A percentile compares a stretch with the other conserved stretches of the same genome.
phyloP scores from a whole-genome alignment of 2,888 invertebrate genomes.

The Isoperla grammatica region DNA sequence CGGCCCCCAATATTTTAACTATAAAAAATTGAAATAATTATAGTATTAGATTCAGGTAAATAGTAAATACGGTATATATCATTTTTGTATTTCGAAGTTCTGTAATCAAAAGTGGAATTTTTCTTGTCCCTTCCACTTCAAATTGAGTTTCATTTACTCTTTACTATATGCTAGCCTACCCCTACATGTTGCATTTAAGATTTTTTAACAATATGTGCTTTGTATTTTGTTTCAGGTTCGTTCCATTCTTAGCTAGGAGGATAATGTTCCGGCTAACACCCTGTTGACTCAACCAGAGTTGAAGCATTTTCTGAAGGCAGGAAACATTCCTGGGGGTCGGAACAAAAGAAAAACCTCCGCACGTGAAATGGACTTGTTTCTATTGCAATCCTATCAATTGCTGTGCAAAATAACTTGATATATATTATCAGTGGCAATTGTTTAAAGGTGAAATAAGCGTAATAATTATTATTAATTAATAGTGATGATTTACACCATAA shows the following conservation, averaged over 20 bases:
- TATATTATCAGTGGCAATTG: conserved; percentile 30
- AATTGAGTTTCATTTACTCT: too few species aligned
- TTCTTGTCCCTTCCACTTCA: too few species aligned
- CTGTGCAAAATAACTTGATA: conserved; percentile 29
- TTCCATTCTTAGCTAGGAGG: conserved; percentile 31
- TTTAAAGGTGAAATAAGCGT: conserved; percentile 31
- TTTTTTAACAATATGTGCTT: too few species aligned
- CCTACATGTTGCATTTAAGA: too few species aligned
- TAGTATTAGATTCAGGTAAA: too few species aligned
- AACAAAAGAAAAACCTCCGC: conserved; percentile 23
- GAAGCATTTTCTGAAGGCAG: conserved; percentile 21
- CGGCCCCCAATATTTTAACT: too few species aligned
- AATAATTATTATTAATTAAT: conserved; percentile 25
- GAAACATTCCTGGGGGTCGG: conserved; percentile 31
- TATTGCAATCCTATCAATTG: conserved; percentile 27
- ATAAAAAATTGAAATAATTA: too few species aligned
- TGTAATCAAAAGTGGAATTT: too few species aligned
- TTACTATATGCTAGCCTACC: too few species aligned
- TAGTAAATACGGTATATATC: too few species aligned
- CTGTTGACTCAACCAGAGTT: conserved; percentile 18
- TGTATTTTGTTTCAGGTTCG: conserved; percentile 27
- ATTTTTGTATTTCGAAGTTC: too few species aligned
- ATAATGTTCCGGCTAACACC: conserved; percentile 26
- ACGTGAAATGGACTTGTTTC: conserved; percentile 27
- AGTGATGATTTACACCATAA: conserved; percentile 10